phyloP scores from a whole-genome alignment of 2,113 vertebrate species.

The Syngnathus floridae region DNA sequence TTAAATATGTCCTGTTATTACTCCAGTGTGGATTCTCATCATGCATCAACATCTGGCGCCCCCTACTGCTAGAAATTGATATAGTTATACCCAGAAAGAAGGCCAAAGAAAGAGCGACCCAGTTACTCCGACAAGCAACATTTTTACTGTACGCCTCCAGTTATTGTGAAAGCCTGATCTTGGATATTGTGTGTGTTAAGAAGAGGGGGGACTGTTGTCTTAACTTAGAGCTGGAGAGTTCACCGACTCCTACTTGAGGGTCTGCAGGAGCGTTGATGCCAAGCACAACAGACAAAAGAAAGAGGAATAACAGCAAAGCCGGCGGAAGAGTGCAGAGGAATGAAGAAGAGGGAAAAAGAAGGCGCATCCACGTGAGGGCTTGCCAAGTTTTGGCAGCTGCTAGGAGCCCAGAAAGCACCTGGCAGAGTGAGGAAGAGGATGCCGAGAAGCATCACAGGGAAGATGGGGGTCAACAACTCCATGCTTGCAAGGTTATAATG shows the following conservation, averaged over 20 bases:
- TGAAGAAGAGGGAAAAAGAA: constrained; percentile 18
- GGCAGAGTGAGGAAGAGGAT: constrained; percentile 20
- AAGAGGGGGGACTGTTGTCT: constrained; percentile 32
- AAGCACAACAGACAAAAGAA: constrained; percentile 62
- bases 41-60: constrained; percentile 23
- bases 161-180: constrained; percentile 34
- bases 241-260: constrained; percentile 31
- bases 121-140: constrained; percentile 20
- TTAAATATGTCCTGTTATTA: background rate
- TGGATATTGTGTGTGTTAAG: constrained; percentile 10
- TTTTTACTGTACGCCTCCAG: constrained; percentile 19
- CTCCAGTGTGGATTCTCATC: background rate
- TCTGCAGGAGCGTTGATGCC: constrained; percentile 21
- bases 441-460: constrained; percentile 15
- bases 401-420: constrained; percentile 41
- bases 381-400: constrained; percentile 29
- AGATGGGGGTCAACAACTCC: constrained; percentile 9
- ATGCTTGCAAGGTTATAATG: background rate
- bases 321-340: constrained; percentile 30
- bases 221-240: constrained; percentile 36
- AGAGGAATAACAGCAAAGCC: constrained; percentile 44
- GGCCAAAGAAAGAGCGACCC: constrained; percentile 30
- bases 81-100: constrained; percentile 9
- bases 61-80: constrained; percentile 35
- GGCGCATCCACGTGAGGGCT: constrained; percentile 3